These are phyloP conservation scores for Esox niger DNA, from an alignment of 2,113 vertebrate species.

Conservation along the genomic window DNA sequence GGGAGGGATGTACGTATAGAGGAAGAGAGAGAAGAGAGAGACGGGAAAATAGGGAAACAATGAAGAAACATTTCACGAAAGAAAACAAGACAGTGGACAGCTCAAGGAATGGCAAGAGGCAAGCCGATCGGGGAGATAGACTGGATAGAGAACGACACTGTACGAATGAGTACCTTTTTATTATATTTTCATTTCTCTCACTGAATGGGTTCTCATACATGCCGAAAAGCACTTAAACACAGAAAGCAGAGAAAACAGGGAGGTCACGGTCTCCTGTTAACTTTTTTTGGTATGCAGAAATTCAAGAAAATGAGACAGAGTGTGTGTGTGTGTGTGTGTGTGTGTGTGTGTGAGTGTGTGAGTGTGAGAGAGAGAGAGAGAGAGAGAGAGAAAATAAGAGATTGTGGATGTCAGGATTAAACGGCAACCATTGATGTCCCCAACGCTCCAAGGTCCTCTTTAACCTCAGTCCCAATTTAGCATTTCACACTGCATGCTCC, in stretches of 20 bases:
- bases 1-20: conserved; percentile 8
- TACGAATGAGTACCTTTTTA: background rate
- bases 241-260: too few species aligned
- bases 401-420: conserved; percentile 5
- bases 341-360: conserved; percentile 22
- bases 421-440: conserved; percentile 61
- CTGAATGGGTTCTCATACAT: too few species aligned
- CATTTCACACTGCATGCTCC: conserved; percentile 63
- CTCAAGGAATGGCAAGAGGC: conserved; percentile 34
- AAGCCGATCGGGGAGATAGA: conserved; percentile 8
- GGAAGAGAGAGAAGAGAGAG: background rate
- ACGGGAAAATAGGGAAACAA: conserved; percentile 1
- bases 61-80: background rate
- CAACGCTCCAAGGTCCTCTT: conserved; percentile 55
- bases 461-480: conserved; percentile 54
- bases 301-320: background rate
- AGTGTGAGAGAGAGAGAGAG: background rate
- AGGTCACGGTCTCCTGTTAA: too few species aligned
- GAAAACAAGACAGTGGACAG: conserved; percentile 11
- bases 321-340: conserved; percentile 21
- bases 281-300: too few species aligned
- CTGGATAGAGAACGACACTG: background rate
- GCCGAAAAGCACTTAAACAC: too few species aligned
- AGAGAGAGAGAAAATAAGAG: background rate
- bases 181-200: too few species aligned